Evolutionary conservation across 1,140 invertebrate genomes (phyloP).

Genomic region (Vanessa tameamea): DNA sequence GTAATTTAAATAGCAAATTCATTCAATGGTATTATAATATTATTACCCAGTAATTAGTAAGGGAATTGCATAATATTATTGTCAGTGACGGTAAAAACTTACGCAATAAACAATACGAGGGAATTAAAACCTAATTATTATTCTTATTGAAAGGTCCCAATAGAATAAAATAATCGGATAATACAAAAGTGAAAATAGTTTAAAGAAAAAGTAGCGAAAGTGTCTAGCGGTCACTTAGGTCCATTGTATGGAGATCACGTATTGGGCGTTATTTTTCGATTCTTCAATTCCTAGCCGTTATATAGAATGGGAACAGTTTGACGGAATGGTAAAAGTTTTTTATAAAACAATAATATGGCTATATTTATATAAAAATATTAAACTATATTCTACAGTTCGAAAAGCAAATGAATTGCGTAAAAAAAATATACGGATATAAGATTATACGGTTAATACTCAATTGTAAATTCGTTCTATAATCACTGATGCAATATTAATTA

Average conservation of each 20-base stretch:
- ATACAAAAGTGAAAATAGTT: conserved; percentile 73
- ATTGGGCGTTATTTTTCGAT: conserved; percentile 53
- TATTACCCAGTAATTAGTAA: neutral
- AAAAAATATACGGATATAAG: no score
- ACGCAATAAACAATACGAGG: conserved; percentile 31
- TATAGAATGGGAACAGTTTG: neutral
- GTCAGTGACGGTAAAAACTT: conserved; percentile 16
- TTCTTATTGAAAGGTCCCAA: conserved; percentile 24
- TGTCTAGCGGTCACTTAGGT: conserved; percentile 56
- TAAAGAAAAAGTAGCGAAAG: conserved; percentile 75
- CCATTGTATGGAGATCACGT: conserved; percentile 69
- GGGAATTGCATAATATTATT: conserved; percentile 5
- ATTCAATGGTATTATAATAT: neutral
- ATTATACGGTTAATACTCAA: no score
- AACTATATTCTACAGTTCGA: no score
- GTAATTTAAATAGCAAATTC: neutral
- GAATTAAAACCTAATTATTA: conserved; percentile 28
- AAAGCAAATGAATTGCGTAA: no score
- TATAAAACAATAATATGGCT: neutral
- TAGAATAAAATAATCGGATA: conserved; percentile 29
- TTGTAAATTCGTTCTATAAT: no score
- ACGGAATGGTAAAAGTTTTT: conserved; percentile 7
- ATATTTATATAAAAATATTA: no score
- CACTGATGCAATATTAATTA: no score
- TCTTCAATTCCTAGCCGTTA: conserved; percentile 47